Evolutionary conservation across 2,113 vertebrate genomes (phyloP).

Genomic region (Xiphorhynchus elegans): DNA sequence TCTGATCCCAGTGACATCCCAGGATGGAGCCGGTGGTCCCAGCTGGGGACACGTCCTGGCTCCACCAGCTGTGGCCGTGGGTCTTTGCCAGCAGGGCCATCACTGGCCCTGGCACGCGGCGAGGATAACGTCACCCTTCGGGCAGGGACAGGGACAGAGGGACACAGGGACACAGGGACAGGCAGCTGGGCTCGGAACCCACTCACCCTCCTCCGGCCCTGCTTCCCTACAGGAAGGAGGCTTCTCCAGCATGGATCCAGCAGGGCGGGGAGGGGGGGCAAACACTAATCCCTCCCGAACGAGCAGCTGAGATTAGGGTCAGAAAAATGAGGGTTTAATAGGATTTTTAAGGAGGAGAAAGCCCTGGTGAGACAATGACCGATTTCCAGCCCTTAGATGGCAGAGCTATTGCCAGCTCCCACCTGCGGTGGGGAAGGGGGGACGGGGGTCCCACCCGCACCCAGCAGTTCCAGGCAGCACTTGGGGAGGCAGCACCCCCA

Average conservation of each 20-base stretch:
- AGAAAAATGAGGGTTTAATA: slow-evolving; percentile 62
- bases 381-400: slow-evolving; percentile 7
- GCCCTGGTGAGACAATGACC: background rate
- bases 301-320: slow-evolving; percentile 39
- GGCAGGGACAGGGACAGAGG: background rate
- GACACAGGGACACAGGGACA: background rate
- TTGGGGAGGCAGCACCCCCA: background rate
- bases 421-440: background rate
- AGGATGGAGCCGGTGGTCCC: background rate
- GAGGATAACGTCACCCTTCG: background rate
- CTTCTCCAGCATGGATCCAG: background rate
- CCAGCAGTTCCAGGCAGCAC: fast-evolving
- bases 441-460: background rate
- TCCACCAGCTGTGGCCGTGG: background rate
- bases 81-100: background rate
- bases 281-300: background rate
- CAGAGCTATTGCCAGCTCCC: background rate
- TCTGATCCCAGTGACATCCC: background rate
- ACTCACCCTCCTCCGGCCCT: background rate
- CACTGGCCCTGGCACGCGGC: background rate
- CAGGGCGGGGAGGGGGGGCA: background rate
- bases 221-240: background rate
- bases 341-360: slow-evolving; percentile 40
- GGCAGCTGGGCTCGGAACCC: background rate
- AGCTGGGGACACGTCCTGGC: background rate